A percentile compares a stretch with the other conserved stretches of the same genome.
Conservation (phyloP, 1,140 invertebrate genomes). For the Panulirus ornatus region DNA sequence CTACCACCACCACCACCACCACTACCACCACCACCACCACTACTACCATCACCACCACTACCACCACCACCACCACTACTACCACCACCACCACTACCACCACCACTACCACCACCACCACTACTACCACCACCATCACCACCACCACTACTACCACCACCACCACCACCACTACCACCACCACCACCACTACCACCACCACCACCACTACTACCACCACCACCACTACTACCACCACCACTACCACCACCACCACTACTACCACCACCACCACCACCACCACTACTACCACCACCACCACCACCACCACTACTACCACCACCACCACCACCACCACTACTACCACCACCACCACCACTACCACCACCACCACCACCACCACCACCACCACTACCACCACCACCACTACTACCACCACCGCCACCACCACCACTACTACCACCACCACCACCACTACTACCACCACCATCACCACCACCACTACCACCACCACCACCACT, state of each 20-base stretch:
- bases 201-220: slow-evolving; percentile 15
- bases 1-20: slow-evolving; percentile 15
- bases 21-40: slow-evolving; percentile 28
- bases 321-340: neutral
- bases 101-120: slow-evolving; percentile 19
- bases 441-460: slow-evolving; percentile 10
- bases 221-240: slow-evolving; percentile 15
- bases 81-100: slow-evolving; percentile 20
- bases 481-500: slow-evolving; percentile 16
- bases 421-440: slow-evolving; percentile 8
- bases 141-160: slow-evolving; percentile 17
- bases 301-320: slow-evolving; percentile 15
- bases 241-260: slow-evolving; percentile 16
- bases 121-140: slow-evolving; percentile 13
- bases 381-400: slow-evolving; percentile 3
- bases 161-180: slow-evolving; percentile 13
- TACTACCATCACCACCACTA: slow-evolving; percentile 13
- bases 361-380: slow-evolving; percentile 25
- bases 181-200: slow-evolving; percentile 26
- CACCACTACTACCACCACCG: slow-evolving; percentile 3
- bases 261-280: slow-evolving; percentile 28
- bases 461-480: slow-evolving; percentile 28
- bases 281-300: slow-evolving; percentile 25
- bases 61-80: slow-evolving; percentile 22
- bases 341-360: slow-evolving; percentile 23